These are phyloP conservation scores for Dendroctonus ponderosae DNA, from an alignment of 1,140 invertebrate species.

Conservation along the genomic window DNA sequence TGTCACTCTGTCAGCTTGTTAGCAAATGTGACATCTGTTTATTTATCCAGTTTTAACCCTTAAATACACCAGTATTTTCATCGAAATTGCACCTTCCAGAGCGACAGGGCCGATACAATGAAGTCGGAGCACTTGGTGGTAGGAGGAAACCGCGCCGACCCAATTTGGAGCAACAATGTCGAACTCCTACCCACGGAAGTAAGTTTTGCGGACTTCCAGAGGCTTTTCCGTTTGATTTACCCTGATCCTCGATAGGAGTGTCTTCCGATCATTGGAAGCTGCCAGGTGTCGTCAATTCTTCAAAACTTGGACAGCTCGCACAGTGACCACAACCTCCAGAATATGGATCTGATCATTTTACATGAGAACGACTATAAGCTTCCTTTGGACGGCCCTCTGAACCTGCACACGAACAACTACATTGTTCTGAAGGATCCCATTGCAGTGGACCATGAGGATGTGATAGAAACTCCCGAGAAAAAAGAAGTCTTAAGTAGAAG, in stretches of 20 bases:
- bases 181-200: constrained; percentile 38
- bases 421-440: constrained; percentile 39
- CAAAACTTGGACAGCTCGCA: constrained; percentile 40
- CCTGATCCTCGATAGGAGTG: constrained; percentile 36
- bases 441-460: background rate
- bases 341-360: constrained; percentile 41
- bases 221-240: background rate
- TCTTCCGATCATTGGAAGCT: constrained; percentile 45
- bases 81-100: too few species aligned
- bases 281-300: constrained; percentile 46
- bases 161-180: constrained; percentile 39
- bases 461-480: background rate
- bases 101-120: too few species aligned
- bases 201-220: constrained; percentile 7
- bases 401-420: constrained; percentile 34
- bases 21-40: too few species aligned
- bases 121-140: too few species aligned
- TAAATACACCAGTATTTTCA: too few species aligned
- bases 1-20: too few species aligned
- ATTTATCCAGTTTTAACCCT: too few species aligned
- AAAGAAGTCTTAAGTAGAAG: background rate
- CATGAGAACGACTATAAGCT: constrained; percentile 40
- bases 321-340: constrained; percentile 27
- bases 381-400: constrained; percentile 30
- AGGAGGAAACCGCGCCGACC: constrained; percentile 25